phyloP scores from a whole-genome alignment of 2,797 vertebrate species.

The Kryptopterus vitreolus region DNA sequence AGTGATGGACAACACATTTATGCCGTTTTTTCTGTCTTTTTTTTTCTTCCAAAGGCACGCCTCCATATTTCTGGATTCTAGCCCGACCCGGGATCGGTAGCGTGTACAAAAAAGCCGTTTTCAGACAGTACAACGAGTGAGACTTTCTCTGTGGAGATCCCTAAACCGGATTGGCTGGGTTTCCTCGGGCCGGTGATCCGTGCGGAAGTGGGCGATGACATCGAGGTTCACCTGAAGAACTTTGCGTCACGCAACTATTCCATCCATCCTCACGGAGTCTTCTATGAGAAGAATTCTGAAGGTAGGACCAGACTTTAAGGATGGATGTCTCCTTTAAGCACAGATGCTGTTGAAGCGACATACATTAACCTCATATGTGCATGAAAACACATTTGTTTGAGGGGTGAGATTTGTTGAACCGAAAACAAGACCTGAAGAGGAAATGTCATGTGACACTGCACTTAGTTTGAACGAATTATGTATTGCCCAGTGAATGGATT shows the following conservation, averaged over 20 bases:
- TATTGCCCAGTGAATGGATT: not conserved
- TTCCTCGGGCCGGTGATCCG: constrained; percentile 88
- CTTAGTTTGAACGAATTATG: not conserved
- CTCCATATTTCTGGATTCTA: constrained; percentile 70
- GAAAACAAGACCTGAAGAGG: not conserved
- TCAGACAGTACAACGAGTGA: constrained; percentile 82
- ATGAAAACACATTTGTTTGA: not conserved
- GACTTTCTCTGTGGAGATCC: constrained; percentile 71
- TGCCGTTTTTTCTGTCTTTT: not conserved
- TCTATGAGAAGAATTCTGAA: constrained; percentile 90
- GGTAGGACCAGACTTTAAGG: constrained; percentile 69
- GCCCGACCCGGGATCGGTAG: constrained; percentile 78
- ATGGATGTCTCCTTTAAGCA: not conserved
- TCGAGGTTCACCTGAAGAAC: constrained; percentile 89
- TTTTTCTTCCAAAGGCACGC: constrained; percentile 71
- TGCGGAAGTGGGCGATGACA: constrained; percentile 88
- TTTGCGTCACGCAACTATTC: constrained; percentile 85
- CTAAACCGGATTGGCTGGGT: constrained; percentile 84
- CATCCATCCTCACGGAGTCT: constrained; percentile 92
- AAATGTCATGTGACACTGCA: not conserved
- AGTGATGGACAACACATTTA: not conserved
- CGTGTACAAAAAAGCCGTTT: constrained; percentile 91
- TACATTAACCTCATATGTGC: not conserved
- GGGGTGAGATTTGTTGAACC: not conserved
- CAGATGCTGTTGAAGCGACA: not conserved